Base-by-base conservation (phyloP, 2,113 vertebrate species). In the Sebastes fasciatus region DNA sequence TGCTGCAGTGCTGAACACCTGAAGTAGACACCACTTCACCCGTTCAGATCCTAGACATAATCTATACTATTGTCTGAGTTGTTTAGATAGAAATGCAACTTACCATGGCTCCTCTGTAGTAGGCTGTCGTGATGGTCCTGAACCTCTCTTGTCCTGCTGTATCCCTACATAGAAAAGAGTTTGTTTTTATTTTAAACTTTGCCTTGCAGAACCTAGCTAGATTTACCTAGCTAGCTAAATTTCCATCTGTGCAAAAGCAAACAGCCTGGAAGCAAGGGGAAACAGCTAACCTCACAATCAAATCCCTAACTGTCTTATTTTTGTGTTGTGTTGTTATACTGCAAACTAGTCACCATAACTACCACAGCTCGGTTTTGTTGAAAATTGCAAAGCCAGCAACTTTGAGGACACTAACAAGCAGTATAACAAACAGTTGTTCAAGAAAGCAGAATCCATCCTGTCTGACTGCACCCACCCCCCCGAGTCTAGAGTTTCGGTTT, bases 91-190 rank as follows among this genome's bases (percentile, higher is more conserved):
- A 0, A 0, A 70, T 23, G 21, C 14, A 63, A 85, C 95, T 87
- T 94, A 99, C 98, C 98, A 99, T 99, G 0, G 98, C 98, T 64
- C 98, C 98, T 86, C 98, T 87, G 94, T 99, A 99, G 92, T 99
- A 99, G 26, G 98, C 98, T 0, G 98, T 99, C 0, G 98, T 99
- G 95, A 99, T 99, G 4, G 98, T 99, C 80, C 98, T 96, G 86
- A 99, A 99, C 0, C 98, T 94, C 79, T 99, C 98, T 92, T 99
- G 98, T 48, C 98, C 98, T 0, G 98, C 98, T 0, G 98, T 99
- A 88, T 99, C 98, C 98, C 98, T 99, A 79, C 0, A 92, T 0
- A 48, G 16, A 66, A 90, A 46, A 78, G 0, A 21, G 0, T 3
- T 43, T 52, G 11, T 21, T 82, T 57, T 13, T 1, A 42, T 34